A percentile compares a stretch with the other conserved stretches of the same genome.
phyloP scores from a whole-genome alignment of 2,797 vertebrate genomes.

The Epinephelus malabaricus region DNA sequence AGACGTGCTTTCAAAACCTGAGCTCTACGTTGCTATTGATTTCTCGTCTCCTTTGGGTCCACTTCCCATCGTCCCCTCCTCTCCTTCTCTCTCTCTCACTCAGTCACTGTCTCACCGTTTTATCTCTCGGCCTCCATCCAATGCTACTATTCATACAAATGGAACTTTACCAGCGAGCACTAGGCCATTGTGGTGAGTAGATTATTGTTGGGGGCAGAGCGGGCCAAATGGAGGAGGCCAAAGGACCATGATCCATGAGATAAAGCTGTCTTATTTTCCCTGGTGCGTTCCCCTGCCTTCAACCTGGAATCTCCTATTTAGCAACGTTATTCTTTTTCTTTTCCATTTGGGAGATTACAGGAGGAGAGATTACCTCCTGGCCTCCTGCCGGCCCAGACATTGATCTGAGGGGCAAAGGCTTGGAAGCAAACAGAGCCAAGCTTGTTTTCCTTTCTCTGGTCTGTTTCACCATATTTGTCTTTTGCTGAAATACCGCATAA shows the following conservation, averaged over 20 bases:
- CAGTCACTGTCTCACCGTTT: background rate
- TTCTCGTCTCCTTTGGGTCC: slow-evolving; percentile 41
- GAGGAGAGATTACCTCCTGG: slow-evolving; percentile 16
- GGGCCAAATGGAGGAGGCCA: slow-evolving; percentile 2
- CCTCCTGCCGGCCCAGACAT: slow-evolving; percentile 16
- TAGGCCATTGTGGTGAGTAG: slow-evolving; percentile 16
- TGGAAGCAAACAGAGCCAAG: background rate
- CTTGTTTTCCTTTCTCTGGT: slow-evolving; percentile 1
- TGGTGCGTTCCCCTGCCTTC: slow-evolving; percentile 19
- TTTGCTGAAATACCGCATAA: background rate
- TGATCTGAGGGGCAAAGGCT: slow-evolving; percentile 22
- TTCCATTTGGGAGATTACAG: slow-evolving; percentile 41
- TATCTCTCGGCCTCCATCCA: background rate
- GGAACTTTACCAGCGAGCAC: slow-evolving; percentile 21
- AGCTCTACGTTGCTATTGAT: slow-evolving; percentile 46
- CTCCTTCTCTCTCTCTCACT: background rate
- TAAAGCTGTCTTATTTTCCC: slow-evolving; percentile 14
- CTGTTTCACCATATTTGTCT: background rate
- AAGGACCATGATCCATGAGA: slow-evolving; percentile 39
- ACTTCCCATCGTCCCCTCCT: slow-evolving; percentile 2
- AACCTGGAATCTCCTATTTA: slow-evolving; percentile 19
- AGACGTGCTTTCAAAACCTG: slow-evolving; percentile 33
- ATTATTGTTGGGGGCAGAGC: slow-evolving; percentile 34
- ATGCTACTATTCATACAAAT: slow-evolving; percentile 22
- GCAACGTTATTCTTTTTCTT: slow-evolving; percentile 12